phyloP scores from a whole-genome alignment of 2,797 vertebrate genomes.

The Dendrocincla fuliginosa region DNA sequence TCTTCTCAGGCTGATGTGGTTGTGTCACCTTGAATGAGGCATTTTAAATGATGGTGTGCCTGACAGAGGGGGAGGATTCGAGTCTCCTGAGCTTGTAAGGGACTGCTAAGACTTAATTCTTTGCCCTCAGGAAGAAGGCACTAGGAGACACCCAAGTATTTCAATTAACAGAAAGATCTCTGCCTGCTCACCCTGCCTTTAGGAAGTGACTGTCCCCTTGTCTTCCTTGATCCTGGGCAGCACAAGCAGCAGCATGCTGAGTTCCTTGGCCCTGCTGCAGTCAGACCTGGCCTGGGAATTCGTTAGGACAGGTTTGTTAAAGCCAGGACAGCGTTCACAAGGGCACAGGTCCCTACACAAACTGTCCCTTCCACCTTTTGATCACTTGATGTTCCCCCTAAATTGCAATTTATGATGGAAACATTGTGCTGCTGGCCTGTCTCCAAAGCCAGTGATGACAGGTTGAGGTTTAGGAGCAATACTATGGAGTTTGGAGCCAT shows the following conservation, averaged over 20 bases:
- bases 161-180: not conserved
- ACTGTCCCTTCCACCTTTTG: not conserved
- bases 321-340: not conserved
- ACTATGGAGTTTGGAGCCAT: slow-evolving; percentile 1
- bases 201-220: not conserved
- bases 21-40: not conserved
- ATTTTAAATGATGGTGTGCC: not conserved
- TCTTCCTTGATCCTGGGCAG: slow-evolving; percentile 18
- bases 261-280: not conserved
- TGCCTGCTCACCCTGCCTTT: not conserved
- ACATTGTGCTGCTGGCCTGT: not conserved
- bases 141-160: not conserved
- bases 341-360: not conserved
- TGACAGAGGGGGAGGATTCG: not conserved
- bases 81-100: not conserved
- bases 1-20: not conserved
- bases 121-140: not conserved
- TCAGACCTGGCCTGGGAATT: not conserved
- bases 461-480: not conserved
- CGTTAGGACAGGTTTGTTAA: not conserved
- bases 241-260: not conserved
- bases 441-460: not conserved
- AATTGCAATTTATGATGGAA: not conserved
- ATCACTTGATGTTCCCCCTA: not conserved
- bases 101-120: not conserved